Evolutionary conservation across 2,113 vertebrate species (phyloP).

Genomic region (Prolemur simus): DNA sequence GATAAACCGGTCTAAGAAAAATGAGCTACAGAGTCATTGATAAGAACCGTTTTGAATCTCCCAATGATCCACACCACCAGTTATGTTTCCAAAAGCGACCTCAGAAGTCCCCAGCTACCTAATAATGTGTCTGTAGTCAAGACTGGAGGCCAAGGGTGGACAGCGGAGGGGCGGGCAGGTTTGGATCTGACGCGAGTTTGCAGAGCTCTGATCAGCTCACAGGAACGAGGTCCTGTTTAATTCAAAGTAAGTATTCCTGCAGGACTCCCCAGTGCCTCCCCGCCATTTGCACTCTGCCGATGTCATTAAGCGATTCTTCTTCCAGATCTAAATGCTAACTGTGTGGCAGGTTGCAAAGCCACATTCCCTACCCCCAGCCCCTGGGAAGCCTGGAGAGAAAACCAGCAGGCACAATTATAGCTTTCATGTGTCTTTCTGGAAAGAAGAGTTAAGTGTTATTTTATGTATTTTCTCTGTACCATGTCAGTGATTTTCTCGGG

Average conservation of each 20-base stretch:
- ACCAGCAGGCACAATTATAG: slow-evolving; percentile 69
- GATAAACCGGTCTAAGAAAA: background rate
- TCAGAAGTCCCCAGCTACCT: too few species aligned
- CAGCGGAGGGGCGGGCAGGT: slow-evolving; percentile 38
- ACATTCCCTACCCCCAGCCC: slow-evolving; percentile 62
- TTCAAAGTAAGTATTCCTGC: slow-evolving; percentile 70
- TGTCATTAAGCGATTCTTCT: slow-evolving; percentile 69
- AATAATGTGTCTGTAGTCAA: background rate
- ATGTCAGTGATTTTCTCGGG: slow-evolving; percentile 66
- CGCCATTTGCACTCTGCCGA: slow-evolving; percentile 71
- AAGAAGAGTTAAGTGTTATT: slow-evolving; percentile 76
- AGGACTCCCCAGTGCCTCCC: slow-evolving; percentile 71
- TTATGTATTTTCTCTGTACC: slow-evolving; percentile 70
- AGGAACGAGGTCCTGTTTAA: slow-evolving; percentile 68
- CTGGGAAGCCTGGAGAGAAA: slow-evolving; percentile 79
- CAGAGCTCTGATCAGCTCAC: slow-evolving; percentile 59
- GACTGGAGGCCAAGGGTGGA: slow-evolving; percentile 22
- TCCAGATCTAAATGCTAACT: slow-evolving; percentile 71
- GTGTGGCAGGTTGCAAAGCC: slow-evolving; percentile 70
- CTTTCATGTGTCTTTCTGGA: slow-evolving; percentile 64
- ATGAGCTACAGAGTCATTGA: background rate
- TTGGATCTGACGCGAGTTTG: slow-evolving; percentile 55
- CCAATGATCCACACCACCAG: background rate
- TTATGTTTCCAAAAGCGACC: background rate
- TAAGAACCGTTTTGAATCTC: background rate